phyloP scores from a whole-genome alignment of 2,113 vertebrate species.

The Tricholaema leucomelas region DNA sequence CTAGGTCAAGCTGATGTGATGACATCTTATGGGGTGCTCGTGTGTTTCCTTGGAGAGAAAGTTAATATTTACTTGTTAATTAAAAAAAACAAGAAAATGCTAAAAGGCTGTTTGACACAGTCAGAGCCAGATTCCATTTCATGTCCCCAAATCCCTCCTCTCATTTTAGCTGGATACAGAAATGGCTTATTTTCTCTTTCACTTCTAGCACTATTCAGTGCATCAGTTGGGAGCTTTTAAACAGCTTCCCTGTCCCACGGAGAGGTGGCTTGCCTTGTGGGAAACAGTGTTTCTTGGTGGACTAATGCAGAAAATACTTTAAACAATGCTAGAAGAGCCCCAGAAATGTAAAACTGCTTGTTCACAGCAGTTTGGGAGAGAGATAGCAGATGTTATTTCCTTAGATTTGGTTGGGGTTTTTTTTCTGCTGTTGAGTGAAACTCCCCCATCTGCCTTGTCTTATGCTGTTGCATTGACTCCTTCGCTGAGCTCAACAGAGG shows the following conservation, averaged over 20 bases:
- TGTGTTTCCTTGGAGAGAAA: neutral
- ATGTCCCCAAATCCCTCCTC: slow-evolving; percentile 33
- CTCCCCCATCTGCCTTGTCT: neutral
- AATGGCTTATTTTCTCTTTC: neutral
- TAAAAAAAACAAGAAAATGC: slow-evolving; percentile 5
- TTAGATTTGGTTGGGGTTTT: neutral
- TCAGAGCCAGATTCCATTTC: neutral
- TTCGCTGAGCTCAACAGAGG: neutral
- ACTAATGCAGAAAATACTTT: neutral
- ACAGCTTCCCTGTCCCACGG: neutral
- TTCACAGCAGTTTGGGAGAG: neutral
- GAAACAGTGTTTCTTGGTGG: neutral
- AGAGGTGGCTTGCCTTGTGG: neutral
- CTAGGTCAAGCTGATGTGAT: neutral
- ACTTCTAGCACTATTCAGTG: neutral
- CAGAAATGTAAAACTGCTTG: neutral
- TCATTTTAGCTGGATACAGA: slow-evolving; percentile 38
- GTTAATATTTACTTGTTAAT: neutral
- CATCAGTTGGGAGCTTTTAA: slow-evolving; percentile 4
- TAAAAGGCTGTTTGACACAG: neutral
- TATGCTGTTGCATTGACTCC: neutral
- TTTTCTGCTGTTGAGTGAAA: neutral
- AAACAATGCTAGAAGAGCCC: neutral
- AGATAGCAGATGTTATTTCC: neutral
- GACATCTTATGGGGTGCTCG: neutral